Base-by-base conservation (phyloP, 2,888 invertebrate genomes). In the Diplazon laetatorius region DNA sequence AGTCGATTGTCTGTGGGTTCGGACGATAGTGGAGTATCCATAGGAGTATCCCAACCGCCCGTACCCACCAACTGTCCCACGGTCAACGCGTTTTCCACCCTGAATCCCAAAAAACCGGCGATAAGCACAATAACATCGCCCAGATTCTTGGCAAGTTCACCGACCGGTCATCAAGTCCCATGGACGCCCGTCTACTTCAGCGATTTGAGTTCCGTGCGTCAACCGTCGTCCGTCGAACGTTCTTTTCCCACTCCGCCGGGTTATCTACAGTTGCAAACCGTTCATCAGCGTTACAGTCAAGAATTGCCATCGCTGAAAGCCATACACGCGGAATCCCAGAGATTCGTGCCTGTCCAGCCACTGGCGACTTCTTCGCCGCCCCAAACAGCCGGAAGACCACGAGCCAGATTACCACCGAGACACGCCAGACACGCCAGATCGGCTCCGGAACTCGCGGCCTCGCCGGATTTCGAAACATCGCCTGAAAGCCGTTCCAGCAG, bases 401-500 rank as follows among this genome's bases (percentile, higher is more conserved):
- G 95, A 60, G 93, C 94, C 16, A 92, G 95, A 69, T 93, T 95
- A 62, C 93, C 94, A 76, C 94, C 95, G 1, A 91, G 95, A 20
- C 94, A 95, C 86, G 93, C 94, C 72, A 92, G 93, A 78, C 94
- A 93, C 83, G 94, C 95, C 0, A 93, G 96, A 18, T 93, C 94
- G 62, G 94, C 94, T 8, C 93, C 95, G 0, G 95, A 95, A 85
- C 90, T 94, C 78, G 92, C 94, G 59, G 94, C 94, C 18, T 92
- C 94, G 76, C 93, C 93, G 39, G 92, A 94, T 76, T 87, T 93
- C 0, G 93, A 92, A 83, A 95, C 96, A 8, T 97, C 97, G 2
- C 97, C 97, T 0, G 97, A 97, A 90, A 96, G 96, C 87, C 94
- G 97, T 63, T 96, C 96, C 16, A 97, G 96, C 87, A 97, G 97